These are phyloP conservation scores for Rana temporaria DNA, from an alignment of 2,113 vertebrate genomes.

Conservation along the genomic window DNA sequence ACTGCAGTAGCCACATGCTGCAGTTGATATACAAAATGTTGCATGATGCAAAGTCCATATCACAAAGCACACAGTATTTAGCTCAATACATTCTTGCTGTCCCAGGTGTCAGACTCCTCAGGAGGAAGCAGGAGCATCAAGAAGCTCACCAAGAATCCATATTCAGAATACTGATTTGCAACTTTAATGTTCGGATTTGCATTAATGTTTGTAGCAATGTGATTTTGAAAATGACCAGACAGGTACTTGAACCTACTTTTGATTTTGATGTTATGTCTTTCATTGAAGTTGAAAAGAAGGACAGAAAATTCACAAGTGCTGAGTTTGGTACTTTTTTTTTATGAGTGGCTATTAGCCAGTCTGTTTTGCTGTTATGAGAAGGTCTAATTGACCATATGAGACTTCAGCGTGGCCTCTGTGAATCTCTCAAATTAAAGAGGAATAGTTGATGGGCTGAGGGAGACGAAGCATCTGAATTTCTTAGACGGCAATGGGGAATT, in stretches of 20 bases:
- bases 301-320: slow-evolving; percentile 50
- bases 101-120: too few relatives aligned
- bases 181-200: too few relatives aligned
- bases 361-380: slow-evolving; percentile 56
- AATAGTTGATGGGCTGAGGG: slow-evolving; percentile 57
- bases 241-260: not conserved
- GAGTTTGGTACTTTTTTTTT: slow-evolving; percentile 50
- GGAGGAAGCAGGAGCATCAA: too few relatives aligned
- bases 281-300: slow-evolving; percentile 41
- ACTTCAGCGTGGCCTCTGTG: slow-evolving; percentile 53
- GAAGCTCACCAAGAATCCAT: too few relatives aligned
- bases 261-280: slow-evolving; percentile 29
- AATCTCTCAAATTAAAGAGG: slow-evolving; percentile 57
- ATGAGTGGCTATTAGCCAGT: slow-evolving; percentile 50
- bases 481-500: slow-evolving; percentile 47
- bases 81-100: too few relatives aligned
- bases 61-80: too few relatives aligned
- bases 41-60: too few relatives aligned
- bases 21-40: too few relatives aligned
- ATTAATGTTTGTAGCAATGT: too few relatives aligned
- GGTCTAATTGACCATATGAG: slow-evolving; percentile 58
- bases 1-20: too few relatives aligned
- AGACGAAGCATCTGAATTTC: slow-evolving; percentile 47
- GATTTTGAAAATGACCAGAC: too few relatives aligned
- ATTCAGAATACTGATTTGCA: too few relatives aligned